Evolutionary conservation across 1,140 invertebrate genomes (phyloP).

Genomic region (Portunus trituberculatus): DNA sequence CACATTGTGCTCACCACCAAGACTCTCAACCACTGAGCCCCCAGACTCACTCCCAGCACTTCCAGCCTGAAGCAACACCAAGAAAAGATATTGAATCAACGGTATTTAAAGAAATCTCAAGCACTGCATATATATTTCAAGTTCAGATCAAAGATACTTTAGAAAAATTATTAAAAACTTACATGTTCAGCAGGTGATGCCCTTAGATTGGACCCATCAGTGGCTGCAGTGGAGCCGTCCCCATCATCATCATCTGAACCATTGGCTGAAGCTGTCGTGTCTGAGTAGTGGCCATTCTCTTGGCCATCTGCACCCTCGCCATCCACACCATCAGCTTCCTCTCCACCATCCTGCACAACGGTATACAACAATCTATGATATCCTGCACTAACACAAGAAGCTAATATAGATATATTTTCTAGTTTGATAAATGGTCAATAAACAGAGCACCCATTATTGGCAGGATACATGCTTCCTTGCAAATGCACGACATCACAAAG

Average conservation of each 20-base stretch:
- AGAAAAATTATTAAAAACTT: constrained; percentile 61
- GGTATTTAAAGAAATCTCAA: not conserved
- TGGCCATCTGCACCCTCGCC: constrained; percentile 76
- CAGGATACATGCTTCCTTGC: no score
- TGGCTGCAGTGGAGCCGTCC: constrained; percentile 95
- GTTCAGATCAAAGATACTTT: not conserved
- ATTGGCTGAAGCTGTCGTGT: constrained; percentile 90
- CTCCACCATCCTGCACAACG: constrained; percentile 67
- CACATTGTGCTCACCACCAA: constrained; percentile 91
- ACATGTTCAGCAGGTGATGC: constrained; percentile 93
- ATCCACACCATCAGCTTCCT: constrained; percentile 75
- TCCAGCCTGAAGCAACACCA: constrained; percentile 80
- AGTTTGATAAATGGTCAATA: not conserved
- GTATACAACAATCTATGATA: not conserved
- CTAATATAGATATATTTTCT: not conserved
- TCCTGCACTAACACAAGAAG: not conserved
- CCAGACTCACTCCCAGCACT: constrained; percentile 90
- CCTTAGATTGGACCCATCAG: constrained; percentile 88
- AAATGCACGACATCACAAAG: no score
- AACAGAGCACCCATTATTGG: not conserved
- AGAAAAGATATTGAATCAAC: not conserved
- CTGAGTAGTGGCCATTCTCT: constrained; percentile 85
- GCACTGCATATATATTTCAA: not conserved
- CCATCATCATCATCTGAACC: constrained; percentile 97
- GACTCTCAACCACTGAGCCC: constrained; percentile 93